These are phyloP conservation scores for Dendrocincla fuliginosa DNA, from an alignment of 2,797 vertebrate genomes.

Conservation along the genomic window DNA sequence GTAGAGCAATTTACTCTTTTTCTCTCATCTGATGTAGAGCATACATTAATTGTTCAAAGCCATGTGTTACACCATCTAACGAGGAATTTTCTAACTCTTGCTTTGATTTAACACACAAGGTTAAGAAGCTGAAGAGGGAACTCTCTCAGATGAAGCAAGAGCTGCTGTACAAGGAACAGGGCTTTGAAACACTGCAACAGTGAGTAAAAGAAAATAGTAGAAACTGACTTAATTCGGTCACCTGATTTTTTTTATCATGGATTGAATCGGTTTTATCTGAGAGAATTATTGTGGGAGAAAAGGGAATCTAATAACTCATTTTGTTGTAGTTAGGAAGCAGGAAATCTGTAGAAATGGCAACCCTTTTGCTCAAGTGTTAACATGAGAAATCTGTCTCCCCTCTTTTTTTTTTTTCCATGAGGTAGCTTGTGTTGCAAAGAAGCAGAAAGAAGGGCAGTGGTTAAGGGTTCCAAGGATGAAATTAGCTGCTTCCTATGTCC, in stretches of 20 bases:
- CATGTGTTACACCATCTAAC: not conserved
- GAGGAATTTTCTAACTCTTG: constrained; percentile 34
- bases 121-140: constrained; percentile 86
- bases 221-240: constrained; percentile 17
- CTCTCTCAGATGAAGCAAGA: constrained; percentile 88
- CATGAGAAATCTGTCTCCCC: not conserved
- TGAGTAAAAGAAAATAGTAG: constrained; percentile 74
- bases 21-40: not conserved
- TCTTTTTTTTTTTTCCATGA: not conserved
- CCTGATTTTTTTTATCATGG: not conserved
- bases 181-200: constrained; percentile 86
- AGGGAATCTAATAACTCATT: not conserved
- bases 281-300: not conserved
- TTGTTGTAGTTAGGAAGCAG: not conserved
- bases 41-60: constrained; percentile 50
- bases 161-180: constrained; percentile 85
- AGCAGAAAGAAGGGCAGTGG: not conserved
- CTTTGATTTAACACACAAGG: constrained; percentile 76
- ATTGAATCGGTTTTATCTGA: not conserved
- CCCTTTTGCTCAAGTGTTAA: not conserved
- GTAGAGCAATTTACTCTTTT: constrained; percentile 49
- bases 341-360: not conserved
- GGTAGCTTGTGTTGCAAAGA: not conserved
- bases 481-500: not conserved
- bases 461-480: not conserved